Evolutionary conservation across 2,888 invertebrate genomes (phyloP).

Genomic region (Oscheius sp.): DNA sequence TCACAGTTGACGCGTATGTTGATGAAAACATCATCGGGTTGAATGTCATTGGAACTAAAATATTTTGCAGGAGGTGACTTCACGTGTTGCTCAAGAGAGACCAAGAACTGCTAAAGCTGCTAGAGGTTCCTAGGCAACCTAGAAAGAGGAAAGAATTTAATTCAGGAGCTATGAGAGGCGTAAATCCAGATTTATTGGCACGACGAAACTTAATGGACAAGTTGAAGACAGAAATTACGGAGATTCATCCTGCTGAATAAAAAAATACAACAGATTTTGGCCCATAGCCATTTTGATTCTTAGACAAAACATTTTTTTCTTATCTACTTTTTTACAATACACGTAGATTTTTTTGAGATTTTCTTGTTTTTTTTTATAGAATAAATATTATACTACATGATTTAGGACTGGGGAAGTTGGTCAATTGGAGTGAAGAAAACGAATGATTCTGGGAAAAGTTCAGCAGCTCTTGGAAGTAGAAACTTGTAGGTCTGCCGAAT

Average conservation of each 20-base stretch:
- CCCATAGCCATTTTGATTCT: no score
- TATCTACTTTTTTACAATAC: slow-evolving; percentile 1
- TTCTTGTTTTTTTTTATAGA: not conserved
- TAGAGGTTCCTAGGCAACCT: slow-evolving; percentile 72
- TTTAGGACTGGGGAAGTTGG: slow-evolving; percentile 78
- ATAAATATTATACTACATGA: not conserved
- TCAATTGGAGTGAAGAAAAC: slow-evolving; percentile 93
- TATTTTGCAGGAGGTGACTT: slow-evolving; percentile 43
- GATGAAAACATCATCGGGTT: no score
- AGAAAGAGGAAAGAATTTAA: not conserved
- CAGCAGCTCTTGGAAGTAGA: slow-evolving; percentile 87
- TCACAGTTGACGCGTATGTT: not conserved
- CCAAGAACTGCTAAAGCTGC: slow-evolving; percentile 59
- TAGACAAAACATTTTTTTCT: not conserved
- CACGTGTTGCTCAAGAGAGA: slow-evolving; percentile 38
- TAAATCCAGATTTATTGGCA: not conserved
- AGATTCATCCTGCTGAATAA: slow-evolving; percentile 4
- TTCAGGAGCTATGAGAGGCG: slow-evolving; percentile 24
- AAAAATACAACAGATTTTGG: not conserved
- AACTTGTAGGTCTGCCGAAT: slow-evolving; percentile 95
- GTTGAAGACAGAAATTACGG: slow-evolving; percentile 20
- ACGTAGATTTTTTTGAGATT: slow-evolving; percentile 20
- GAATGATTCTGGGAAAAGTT: slow-evolving; percentile 94
- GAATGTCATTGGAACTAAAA: not conserved
- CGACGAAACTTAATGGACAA: slow-evolving; percentile 13